Percentiles rank a stretch among this genome's conserved stretches.
Evolutionary conservation across 2,113 vertebrate genomes (phyloP).

Genomic region (Fukomys damarensis): DNA sequence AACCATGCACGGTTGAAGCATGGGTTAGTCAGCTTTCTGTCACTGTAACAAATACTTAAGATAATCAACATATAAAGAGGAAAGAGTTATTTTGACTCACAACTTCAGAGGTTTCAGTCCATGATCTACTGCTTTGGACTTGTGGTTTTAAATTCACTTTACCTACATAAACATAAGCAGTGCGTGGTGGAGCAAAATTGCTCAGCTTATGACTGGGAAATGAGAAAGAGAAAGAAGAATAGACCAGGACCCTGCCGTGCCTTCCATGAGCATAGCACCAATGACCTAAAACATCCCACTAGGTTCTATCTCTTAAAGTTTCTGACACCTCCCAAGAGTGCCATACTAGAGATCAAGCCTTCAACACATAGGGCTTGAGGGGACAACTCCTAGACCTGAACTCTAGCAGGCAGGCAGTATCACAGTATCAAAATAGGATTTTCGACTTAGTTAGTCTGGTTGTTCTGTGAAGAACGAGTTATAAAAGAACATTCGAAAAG

Average conservation of each 20-base stretch:
- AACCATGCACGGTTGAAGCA: not conserved
- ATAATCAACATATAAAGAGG: not conserved
- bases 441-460: not conserved
- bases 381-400: not conserved
- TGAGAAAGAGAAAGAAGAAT: not conserved
- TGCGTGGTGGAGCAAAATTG: not conserved
- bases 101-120: not conserved
- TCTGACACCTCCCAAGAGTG: not conserved
- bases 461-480: not conserved
- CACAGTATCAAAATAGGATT: not conserved
- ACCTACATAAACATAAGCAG: not conserved
- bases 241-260: no score
- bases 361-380: not conserved
- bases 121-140: not conserved
- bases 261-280: not conserved
- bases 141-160: not conserved
- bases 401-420: not conserved
- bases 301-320: not conserved
- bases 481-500: not conserved
- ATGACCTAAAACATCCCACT: not conserved
- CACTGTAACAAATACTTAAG: not conserved
- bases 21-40: not conserved
- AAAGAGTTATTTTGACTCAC: not conserved
- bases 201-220: not conserved
- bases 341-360: not conserved